Percentiles rank a stretch among this genome's conserved stretches.
Evolutionary conservation across 1,140 invertebrate species (phyloP).

Genomic region (Drosophila obscura): DNA sequence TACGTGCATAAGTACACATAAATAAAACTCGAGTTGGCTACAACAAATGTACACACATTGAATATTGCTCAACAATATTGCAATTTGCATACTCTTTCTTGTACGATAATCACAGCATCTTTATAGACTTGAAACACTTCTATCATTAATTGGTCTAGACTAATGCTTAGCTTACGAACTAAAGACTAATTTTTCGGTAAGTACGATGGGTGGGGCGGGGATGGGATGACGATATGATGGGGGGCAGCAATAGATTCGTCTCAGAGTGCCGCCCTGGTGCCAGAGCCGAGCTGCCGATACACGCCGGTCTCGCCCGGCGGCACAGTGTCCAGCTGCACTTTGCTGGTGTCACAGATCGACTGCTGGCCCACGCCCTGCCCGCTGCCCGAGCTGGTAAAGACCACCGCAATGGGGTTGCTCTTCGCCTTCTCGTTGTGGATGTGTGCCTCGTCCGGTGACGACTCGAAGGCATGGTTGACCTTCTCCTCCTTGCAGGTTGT

Average conservation of each 20-base stretch:
- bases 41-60: constrained; percentile 32
- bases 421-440: constrained; percentile 40
- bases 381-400: constrained; percentile 42
- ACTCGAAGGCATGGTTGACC: constrained; percentile 73
- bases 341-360: constrained; percentile 57
- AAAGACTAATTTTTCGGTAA: constrained; percentile 43
- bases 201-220: constrained; percentile 1
- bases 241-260: background rate
- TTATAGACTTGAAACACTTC: constrained; percentile 72
- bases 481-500: constrained; percentile 65
- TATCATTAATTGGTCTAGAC: constrained; percentile 57
- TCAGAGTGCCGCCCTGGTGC: constrained; percentile 46
- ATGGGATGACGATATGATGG: background rate
- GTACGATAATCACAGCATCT: constrained; percentile 78
- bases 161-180: constrained; percentile 61
- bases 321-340: constrained; percentile 60
- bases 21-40: constrained; percentile 54
- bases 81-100: constrained; percentile 40
- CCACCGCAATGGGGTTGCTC: constrained; percentile 57
- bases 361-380: constrained; percentile 14
- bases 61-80: constrained; percentile 64
- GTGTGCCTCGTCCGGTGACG: constrained; percentile 50
- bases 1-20: constrained; percentile 64
- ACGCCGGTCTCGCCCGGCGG: constrained; percentile 60
- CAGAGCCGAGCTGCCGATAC: constrained; percentile 53